Percentiles rank a stretch among this genome's conserved stretches.
These are phyloP conservation scores for Nautilus pompilius DNA, from an alignment of 1,140 invertebrate genomes.

Conservation along the genomic window DNA sequence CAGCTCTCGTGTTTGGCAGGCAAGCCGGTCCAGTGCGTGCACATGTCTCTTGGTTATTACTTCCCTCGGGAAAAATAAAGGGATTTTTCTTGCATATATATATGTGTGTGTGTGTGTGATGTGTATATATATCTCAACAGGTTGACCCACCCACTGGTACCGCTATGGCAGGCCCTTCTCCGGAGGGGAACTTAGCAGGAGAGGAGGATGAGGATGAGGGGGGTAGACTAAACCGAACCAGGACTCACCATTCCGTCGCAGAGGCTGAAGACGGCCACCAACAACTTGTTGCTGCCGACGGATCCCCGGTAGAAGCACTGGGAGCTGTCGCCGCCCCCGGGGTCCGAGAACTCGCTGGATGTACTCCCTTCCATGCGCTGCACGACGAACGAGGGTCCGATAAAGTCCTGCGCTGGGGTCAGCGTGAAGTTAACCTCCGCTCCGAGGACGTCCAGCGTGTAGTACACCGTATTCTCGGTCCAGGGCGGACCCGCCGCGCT, in stretches of 20 bases:
- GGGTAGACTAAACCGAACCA: background rate
- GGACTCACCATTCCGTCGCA: slow-evolving; percentile 75
- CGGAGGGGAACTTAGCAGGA: background rate
- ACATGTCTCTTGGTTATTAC: too few species aligned
- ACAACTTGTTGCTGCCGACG: slow-evolving; percentile 65
- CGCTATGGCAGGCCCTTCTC: background rate
- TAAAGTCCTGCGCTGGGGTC: slow-evolving; percentile 25
- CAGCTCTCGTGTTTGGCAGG: too few species aligned
- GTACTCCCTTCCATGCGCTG: slow-evolving; percentile 23
- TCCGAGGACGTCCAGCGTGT: slow-evolving; percentile 13
- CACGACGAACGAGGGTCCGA: slow-evolving; percentile 25
- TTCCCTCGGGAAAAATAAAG: too few species aligned
- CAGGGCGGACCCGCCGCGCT: too few species aligned
- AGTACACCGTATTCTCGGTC: slow-evolving; percentile 10
- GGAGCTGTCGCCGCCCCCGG: too few species aligned
- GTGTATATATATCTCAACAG: too few species aligned
- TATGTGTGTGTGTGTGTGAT: too few species aligned
- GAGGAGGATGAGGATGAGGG: background rate
- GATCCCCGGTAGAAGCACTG: slow-evolving; percentile 71
- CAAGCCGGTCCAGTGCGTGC: too few species aligned
- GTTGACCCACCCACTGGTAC: background rate
- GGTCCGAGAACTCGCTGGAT: too few species aligned
- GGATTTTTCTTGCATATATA: too few species aligned
- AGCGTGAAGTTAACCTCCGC: slow-evolving; percentile 17
- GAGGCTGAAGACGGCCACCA: slow-evolving; percentile 67